phyloP scores from a whole-genome alignment of 2,888 invertebrate genomes.

The Drosophila paucipuncta region DNA sequence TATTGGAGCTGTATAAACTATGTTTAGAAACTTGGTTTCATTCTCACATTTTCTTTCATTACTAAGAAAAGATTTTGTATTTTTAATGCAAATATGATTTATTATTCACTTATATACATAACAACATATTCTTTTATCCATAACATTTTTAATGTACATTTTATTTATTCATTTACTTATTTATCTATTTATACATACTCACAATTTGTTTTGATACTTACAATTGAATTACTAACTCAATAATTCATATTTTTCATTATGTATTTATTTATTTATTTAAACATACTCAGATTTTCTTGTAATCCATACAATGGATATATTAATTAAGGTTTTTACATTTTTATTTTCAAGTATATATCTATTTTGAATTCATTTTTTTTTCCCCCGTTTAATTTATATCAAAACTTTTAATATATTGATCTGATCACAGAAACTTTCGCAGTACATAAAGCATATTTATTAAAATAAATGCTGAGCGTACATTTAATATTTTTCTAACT shows the following conservation, averaged over 20 bases:
- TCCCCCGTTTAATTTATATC: not conserved
- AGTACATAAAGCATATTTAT: too few species aligned
- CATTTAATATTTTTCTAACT: too few species aligned
- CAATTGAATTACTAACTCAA: not conserved
- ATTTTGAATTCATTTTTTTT: not conserved
- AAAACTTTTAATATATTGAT: not conserved
- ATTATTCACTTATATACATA: not conserved
- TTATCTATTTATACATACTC: not conserved
- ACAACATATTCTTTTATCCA: not conserved
- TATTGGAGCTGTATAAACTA: too few species aligned
- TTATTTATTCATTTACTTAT: not conserved
- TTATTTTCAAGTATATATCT: not conserved
- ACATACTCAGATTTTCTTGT: not conserved
- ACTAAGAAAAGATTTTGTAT: not conserved
- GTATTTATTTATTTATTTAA: not conserved
- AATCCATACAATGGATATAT: not conserved
- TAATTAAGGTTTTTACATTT: not conserved
- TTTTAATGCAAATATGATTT: not conserved
- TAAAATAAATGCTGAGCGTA: too few species aligned
- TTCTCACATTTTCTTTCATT: not conserved
- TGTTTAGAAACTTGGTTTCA: not conserved
- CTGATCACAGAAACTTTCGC: too few species aligned
- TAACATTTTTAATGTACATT: not conserved
- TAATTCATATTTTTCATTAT: not conserved
- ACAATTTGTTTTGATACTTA: not conserved